These are phyloP conservation scores for Endomychus coccineus DNA, from an alignment of 2,888 invertebrate genomes.

Conservation along the genomic window DNA sequence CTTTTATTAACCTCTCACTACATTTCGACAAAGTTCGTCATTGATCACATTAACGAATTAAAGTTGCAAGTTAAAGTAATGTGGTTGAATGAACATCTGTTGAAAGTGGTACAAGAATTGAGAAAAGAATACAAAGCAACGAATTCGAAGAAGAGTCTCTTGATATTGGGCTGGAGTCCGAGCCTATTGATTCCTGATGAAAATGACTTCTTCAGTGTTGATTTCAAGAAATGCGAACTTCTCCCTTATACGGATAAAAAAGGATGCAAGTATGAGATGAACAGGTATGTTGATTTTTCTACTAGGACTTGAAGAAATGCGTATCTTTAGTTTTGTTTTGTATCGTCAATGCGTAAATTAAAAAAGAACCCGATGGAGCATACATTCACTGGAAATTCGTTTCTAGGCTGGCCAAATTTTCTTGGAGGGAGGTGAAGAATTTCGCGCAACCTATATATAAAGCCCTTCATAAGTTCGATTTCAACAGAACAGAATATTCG, in stretches of 20 bases:
- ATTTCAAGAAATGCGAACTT: slow-evolving; percentile 57
- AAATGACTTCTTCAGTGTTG: slow-evolving; percentile 47
- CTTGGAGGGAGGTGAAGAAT: slow-evolving; percentile 51
- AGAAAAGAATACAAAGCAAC: slow-evolving; percentile 31
- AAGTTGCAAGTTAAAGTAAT: slow-evolving; percentile 57
- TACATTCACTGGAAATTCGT: too few species aligned
- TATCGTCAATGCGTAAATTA: too few species aligned
- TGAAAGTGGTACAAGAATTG: slow-evolving; percentile 39
- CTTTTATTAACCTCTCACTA: slow-evolving; percentile 47
- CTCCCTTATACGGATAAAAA: slow-evolving; percentile 31
- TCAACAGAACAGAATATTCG: slow-evolving; percentile 37
- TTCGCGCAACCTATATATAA: slow-evolving; percentile 48
- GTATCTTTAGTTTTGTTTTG: too few species aligned
- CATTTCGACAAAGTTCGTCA: slow-evolving; percentile 49
- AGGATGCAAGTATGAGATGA: slow-evolving; percentile 61
- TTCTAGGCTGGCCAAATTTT: too few species aligned
- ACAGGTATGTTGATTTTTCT: slow-evolving; percentile 60
- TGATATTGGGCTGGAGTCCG: slow-evolving; percentile 63
- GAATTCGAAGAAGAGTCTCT: slow-evolving; percentile 33
- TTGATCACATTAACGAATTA: slow-evolving; percentile 53
- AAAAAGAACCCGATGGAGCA: too few species aligned
- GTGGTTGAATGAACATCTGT: slow-evolving; percentile 60
- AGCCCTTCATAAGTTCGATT: slow-evolving; percentile 46
- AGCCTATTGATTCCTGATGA: slow-evolving; percentile 52
- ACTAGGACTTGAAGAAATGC: too few species aligned